Base-by-base conservation (phyloP, 2,113 vertebrate genomes). In the Hippocampus guttulatus region DNA sequence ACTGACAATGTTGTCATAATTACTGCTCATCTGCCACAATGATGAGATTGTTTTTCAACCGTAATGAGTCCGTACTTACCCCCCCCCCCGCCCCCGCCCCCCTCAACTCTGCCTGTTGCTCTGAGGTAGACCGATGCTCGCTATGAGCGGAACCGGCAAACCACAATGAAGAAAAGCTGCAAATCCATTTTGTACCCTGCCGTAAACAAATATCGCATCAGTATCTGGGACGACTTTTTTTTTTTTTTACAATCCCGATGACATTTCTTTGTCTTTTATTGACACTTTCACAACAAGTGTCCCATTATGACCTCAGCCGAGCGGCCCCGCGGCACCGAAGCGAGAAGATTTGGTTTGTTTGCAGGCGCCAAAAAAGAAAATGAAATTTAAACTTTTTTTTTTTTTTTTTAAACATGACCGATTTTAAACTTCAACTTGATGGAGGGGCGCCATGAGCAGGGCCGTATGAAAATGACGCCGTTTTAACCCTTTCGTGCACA, bases 1-100 rank as follows among this genome's bases (percentile, higher is more conserved):
- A 68, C 30, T 73, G 67, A 79, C 73, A 84, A 75, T 58, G 38
- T 1, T 76, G 73, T 66, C 70, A 54, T 18, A 57, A 78, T 74
- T 71, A 71, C 18, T 65, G 57, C 47, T 62, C 65, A 75, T 76
- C 57, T 41, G 0, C 57, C 69, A 25, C 21, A 51, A 79, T 67
- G 58, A 71, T 67, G 16, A 18, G 15, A 40, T 74, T 43, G 69
- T 75, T 77, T 74, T 72, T 69, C 8, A 1, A 70, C 75, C 55
- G 61, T 45, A 69, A 71, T 38, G 63, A 49, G 49, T 58, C 30
- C 18, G 5, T 10, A 14, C 51, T 47, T 66, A 20, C 47, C 23
- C n/a, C 11, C 45, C 47, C 54, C 3, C 33, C 60, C 38, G 55
- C 38, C 25, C 3, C 5, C 68, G 15, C 18, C 45, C 47, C 49